A percentile compares a stretch with the other conserved stretches of the same genome.
These are phyloP conservation scores for Drosophila novamexicana DNA, from an alignment of 1,140 invertebrate species.

Conservation along the genomic window DNA sequence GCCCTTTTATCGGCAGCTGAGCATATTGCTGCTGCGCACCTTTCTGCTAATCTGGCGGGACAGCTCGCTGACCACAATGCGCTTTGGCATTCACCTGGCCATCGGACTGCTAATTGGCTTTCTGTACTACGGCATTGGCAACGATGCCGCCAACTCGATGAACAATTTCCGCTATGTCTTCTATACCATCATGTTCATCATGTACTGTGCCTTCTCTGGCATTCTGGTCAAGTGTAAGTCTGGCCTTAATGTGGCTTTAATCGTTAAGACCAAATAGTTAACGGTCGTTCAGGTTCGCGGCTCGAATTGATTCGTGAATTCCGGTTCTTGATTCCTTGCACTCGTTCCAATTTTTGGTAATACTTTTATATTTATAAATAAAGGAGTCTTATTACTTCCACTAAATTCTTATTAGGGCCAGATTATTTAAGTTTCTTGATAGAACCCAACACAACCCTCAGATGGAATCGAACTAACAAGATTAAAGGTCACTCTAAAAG, in stretches of 20 bases:
- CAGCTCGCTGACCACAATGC: slow-evolving; percentile 88
- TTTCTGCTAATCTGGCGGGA: slow-evolving; percentile 86
- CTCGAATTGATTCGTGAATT: no score
- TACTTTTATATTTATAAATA: no score
- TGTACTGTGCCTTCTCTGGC: slow-evolving; percentile 94
- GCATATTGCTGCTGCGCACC: slow-evolving; percentile 87
- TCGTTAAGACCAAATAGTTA: neutral
- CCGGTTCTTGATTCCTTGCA: no score
- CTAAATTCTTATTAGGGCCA: no score
- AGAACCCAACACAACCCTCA: no score
- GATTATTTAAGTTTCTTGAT: no score
- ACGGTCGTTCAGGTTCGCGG: neutral
- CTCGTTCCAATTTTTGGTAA: no score
- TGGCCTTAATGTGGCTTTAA: neutral
- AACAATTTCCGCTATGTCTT: slow-evolving; percentile 92
- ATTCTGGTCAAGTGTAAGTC: slow-evolving; percentile 94
- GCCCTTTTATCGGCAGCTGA: slow-evolving; percentile 88
- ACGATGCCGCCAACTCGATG: slow-evolving; percentile 89
- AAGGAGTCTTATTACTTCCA: no score
- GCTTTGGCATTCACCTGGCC: slow-evolving; percentile 90
- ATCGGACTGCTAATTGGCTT: slow-evolving; percentile 92
- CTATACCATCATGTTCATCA: slow-evolving; percentile 93
- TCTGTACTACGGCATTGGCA: slow-evolving; percentile 92
- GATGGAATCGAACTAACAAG: no score
- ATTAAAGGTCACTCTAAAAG: no score